A percentile compares a stretch with the other conserved stretches of the same genome.
These are phyloP conservation scores for Dorcus hopei DNA, from an alignment of 2,888 invertebrate genomes.

Conservation along the genomic window DNA sequence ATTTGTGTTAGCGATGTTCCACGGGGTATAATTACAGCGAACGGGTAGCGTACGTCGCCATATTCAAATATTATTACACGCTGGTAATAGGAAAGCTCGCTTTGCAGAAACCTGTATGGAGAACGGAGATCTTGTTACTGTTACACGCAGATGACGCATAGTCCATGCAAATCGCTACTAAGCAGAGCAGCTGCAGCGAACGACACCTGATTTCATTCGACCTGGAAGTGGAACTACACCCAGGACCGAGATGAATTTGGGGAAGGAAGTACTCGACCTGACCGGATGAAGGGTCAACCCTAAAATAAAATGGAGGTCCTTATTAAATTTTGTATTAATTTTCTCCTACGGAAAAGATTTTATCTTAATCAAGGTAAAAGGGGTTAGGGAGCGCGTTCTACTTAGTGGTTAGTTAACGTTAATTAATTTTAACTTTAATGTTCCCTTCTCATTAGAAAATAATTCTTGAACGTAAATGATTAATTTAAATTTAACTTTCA, in stretches of 20 bases:
- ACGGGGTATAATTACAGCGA: slow-evolving; percentile 9
- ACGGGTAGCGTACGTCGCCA: slow-evolving; percentile 2
- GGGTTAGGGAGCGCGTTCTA: no score
- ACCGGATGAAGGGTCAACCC: not conserved
- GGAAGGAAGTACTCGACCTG: not conserved
- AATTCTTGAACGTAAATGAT: no score
- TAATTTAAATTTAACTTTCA: no score
- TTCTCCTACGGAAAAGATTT: no score
- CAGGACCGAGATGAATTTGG: not conserved
- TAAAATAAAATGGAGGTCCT: not conserved
- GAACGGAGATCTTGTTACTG: slow-evolving; percentile 2
- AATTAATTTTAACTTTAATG: no score
- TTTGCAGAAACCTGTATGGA: slow-evolving; percentile 14
- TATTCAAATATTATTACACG: slow-evolving; percentile 15
- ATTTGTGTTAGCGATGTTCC: slow-evolving; percentile 4
- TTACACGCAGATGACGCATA: slow-evolving; percentile 32
- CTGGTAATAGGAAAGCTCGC: slow-evolving; percentile 3
- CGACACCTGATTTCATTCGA: slow-evolving; percentile 23
- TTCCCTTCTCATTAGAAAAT: no score
- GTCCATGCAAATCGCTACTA: slow-evolving; percentile 25
- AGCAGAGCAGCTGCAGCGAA: slow-evolving; percentile 22
- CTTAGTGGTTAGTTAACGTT: no score
- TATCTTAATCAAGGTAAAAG: no score
- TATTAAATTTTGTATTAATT: no score
- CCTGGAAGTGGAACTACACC: slow-evolving; percentile 7